phyloP scores from a whole-genome alignment of 2,888 invertebrate genomes.

The Notodromas monacha region DNA sequence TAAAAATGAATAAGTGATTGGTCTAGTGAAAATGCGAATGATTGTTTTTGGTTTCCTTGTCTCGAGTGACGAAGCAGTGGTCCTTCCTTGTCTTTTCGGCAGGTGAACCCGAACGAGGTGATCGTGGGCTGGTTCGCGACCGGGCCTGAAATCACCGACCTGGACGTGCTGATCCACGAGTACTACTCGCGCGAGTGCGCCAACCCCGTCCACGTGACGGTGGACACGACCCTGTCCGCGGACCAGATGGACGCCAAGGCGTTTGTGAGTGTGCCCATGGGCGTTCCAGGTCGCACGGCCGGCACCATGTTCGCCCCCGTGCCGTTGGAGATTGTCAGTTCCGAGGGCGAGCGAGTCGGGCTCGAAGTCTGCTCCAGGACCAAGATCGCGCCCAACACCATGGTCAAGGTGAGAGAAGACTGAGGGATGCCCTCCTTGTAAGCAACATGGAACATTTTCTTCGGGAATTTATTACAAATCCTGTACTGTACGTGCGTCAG shows the following conservation, averaged over 20 bases:
- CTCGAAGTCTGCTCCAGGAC: conserved; percentile 21
- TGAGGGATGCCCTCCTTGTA: no score
- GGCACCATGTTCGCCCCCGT: conserved; percentile 92
- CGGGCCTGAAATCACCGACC: conserved; percentile 81
- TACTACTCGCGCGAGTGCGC: conserved; percentile 81
- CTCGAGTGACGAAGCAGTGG: no score
- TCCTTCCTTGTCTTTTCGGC: no score
- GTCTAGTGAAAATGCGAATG: no score
- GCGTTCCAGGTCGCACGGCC: conserved; percentile 67
- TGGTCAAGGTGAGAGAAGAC: no score
- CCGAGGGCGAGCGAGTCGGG: conserved; percentile 51
- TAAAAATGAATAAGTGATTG: no score
- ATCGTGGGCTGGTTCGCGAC: conserved; percentile 99
- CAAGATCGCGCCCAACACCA: no score
- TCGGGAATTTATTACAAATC: no score
- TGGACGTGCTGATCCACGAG: conserved; percentile 85
- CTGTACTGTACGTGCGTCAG: no score
- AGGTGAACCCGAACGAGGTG: conserved; percentile 62
- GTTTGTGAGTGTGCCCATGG: conserved; percentile 60
- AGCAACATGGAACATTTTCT: no score
- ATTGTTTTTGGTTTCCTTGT: no score
- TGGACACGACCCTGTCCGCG: conserved; percentile 62
- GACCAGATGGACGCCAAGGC: conserved; percentile 75
- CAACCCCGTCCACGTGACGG: conserved; percentile 71
- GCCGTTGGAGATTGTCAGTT: conserved; percentile 50